Evolutionary conservation across 2,888 invertebrate species (phyloP).

Genomic region (Eretmocerus hayati): DNA sequence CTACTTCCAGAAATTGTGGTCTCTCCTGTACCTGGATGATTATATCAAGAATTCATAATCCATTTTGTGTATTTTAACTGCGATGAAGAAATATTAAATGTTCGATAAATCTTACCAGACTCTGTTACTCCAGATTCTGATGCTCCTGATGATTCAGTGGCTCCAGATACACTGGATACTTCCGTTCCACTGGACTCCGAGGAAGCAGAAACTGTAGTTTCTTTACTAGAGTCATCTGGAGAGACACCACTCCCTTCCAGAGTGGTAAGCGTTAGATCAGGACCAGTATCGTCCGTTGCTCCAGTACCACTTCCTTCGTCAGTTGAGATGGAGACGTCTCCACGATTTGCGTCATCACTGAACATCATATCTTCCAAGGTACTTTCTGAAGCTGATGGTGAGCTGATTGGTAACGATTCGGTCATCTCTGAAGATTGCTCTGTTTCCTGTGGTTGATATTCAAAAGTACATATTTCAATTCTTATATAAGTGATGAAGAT

Average conservation of each 20-base stretch:
- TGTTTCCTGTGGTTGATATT: conserved; percentile 45
- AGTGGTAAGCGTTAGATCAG: conserved; percentile 17
- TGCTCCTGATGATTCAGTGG: conserved; percentile 7
- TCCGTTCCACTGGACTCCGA: conserved; percentile 23
- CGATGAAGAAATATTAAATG: not conserved
- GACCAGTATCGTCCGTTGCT: conserved; percentile 29
- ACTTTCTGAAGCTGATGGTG: conserved; percentile 24
- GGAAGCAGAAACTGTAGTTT: conserved; percentile 15
- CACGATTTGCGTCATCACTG: conserved; percentile 35
- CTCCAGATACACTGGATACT: conserved; percentile 19
- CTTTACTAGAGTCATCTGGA: conserved; percentile 18
- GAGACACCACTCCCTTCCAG: conserved; percentile 36
- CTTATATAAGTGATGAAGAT: not conserved
- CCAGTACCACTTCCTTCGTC: conserved; percentile 34
- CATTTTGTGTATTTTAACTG: too few relatives aligned
- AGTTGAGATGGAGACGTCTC: conserved; percentile 32
- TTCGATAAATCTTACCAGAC: conserved; percentile 10
- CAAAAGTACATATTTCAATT: not conserved
- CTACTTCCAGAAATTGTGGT: conserved; percentile 6
- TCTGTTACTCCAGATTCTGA: conserved; percentile 18
- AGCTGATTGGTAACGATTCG: conserved; percentile 30
- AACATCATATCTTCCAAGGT: conserved; percentile 36
- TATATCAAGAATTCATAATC: too few relatives aligned
- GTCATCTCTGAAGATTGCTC: conserved; percentile 44
- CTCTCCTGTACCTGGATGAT: conserved; percentile 9